Base-by-base conservation (phyloP, 2,113 vertebrate species). In the Atractosteus spatula region DNA sequence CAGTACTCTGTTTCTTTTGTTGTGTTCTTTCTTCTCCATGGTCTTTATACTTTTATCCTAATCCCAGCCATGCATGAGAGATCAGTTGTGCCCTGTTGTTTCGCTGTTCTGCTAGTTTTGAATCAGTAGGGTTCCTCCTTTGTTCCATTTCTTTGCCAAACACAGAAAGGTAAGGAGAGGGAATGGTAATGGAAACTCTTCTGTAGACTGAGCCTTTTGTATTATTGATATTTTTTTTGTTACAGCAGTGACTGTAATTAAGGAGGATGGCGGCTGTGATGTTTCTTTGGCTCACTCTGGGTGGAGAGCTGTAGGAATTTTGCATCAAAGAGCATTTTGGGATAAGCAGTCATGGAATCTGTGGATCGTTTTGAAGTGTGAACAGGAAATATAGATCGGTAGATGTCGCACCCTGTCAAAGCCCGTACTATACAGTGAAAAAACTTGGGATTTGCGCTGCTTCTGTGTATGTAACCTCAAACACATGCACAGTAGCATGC, bases 1-100 rank as follows among this genome's bases (percentile, higher is more conserved):
- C 94, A 93, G 92, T 92, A 90, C 92, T 92, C 94, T 94, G 91
- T 97, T 94, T 86, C 94, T 95, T 98, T 97, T 96, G 94, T 96
- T 92, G 88, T 92, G 92, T 84, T 92, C 94, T 94, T 95, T 97
- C 85, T 96, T 94, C 95, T 95, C 88, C 91, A 85, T 90, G 94
- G 93, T 95, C 94, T 97, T 96, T 95, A 93, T 93, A 89, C 94
- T 96, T 96, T 94, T 93, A 94, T 96, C 95, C 94, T 96, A 96
- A 95, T 96, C 95, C 92, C 92, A 94, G 94, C 92, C 96, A 98
- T 96, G 97, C 96, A 97, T 97, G 96, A 98, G 94, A 89, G 95
- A 96, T 94, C 95, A 93, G 94, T 95, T 96, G 93, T 95, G 95
- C 95, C 91, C 94, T 95, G 95, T 97, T 97, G 96, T 97, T 95